These are phyloP conservation scores for Formica exsecta DNA, from an alignment of 1,140 invertebrate genomes.

Conservation along the genomic window DNA sequence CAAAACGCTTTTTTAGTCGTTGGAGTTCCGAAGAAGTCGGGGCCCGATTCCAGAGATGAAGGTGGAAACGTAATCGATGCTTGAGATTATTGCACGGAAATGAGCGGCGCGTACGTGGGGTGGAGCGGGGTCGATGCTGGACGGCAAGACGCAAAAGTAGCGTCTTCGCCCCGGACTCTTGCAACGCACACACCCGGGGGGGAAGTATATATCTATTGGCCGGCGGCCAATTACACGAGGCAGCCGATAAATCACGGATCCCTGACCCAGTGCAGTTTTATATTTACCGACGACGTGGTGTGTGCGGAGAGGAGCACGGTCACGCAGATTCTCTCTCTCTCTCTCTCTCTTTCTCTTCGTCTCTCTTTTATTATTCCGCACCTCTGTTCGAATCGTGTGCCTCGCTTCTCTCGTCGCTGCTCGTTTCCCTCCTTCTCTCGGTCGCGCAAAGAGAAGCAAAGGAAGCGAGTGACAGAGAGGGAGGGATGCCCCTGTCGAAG, in stretches of 20 bases:
- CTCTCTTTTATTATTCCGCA: conserved; percentile 24
- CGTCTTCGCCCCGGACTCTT: neutral
- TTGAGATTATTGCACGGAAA: conserved; percentile 26
- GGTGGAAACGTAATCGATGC: conserved; percentile 9
- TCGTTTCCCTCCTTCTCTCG: conserved; percentile 27
- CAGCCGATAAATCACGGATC: conserved; percentile 85
- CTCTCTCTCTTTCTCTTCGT: neutral
- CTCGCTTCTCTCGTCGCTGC: conserved; percentile 54
- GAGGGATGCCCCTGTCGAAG: conserved; percentile 41
- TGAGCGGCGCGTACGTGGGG: neutral
- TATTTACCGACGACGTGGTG: conserved; percentile 79
- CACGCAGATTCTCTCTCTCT: conserved; percentile 33
- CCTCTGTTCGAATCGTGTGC: conserved; percentile 11
- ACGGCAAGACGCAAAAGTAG: neutral
- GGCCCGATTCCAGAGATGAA: neutral
- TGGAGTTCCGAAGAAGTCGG: neutral
- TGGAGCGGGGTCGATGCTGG: neutral
- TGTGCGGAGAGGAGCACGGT: conserved; percentile 48
- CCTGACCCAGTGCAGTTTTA: conserved; percentile 87
- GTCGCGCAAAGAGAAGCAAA: conserved; percentile 41
- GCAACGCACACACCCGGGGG: conserved; percentile 59
- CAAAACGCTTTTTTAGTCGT: neutral
- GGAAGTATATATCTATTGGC: conserved; percentile 81
- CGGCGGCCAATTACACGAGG: conserved; percentile 82
- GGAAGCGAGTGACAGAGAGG: conserved; percentile 12